phyloP scores from a whole-genome alignment of 2,797 vertebrate species.

The Emydoidea blandingii region DNA sequence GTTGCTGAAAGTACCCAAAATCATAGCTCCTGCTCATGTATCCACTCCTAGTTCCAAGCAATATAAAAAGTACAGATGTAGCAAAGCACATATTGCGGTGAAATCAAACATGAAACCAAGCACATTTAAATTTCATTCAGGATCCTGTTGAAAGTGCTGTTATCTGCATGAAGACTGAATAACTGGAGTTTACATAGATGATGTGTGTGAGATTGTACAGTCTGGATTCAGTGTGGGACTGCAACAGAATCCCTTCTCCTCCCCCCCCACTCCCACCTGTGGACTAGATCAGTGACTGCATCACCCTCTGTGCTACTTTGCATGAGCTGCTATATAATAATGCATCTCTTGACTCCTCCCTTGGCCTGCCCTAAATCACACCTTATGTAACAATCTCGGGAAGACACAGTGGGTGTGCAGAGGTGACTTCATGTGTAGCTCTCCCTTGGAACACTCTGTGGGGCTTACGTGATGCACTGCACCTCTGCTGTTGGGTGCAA shows the following conservation, averaged over 20 bases:
- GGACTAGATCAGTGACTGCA: background rate
- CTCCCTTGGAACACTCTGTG: background rate
- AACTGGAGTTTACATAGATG: constrained; percentile 31
- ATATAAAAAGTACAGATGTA: background rate
- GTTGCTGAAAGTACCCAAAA: background rate
- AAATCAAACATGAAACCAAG: background rate
- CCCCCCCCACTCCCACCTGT: background rate
- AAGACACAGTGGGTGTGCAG: background rate
- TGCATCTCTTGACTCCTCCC: background rate
- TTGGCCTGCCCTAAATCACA: background rate
- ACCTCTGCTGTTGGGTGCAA: background rate
- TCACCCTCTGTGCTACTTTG: background rate
- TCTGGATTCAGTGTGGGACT: background rate
- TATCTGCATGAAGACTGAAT: constrained; percentile 48
- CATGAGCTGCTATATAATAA: too few relatives aligned
- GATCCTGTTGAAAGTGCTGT: background rate
- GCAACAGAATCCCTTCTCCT: background rate
- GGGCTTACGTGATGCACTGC: background rate
- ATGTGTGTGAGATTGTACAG: background rate
- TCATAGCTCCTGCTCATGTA: background rate
- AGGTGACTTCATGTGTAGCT: background rate
- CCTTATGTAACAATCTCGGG: accelerated
- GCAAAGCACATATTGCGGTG: background rate
- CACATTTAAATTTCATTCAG: background rate
- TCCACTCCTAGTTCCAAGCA: background rate